Conservation (phyloP, 2,113 vertebrate species). For the Rallus limicola region DNA sequence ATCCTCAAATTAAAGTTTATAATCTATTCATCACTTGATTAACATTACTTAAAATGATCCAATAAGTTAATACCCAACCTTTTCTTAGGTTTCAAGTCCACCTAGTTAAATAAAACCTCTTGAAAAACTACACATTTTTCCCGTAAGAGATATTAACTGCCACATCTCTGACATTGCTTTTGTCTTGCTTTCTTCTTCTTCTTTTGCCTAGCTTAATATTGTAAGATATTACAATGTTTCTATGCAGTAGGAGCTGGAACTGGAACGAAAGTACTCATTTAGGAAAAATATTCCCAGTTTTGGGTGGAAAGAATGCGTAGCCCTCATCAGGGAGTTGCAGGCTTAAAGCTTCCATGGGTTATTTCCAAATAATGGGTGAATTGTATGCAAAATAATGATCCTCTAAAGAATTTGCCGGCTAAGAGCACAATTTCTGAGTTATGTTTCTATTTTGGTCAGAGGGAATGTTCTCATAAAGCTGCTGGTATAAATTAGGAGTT, state of each 20-base stretch:
- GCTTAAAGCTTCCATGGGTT: neutral
- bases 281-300: slow-evolving; percentile 12
- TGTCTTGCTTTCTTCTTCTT: neutral
- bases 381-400: neutral
- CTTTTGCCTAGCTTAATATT: neutral
- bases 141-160: neutral
- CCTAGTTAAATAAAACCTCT: neutral
- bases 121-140: neutral
- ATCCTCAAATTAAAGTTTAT: neutral
- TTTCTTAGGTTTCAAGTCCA: neutral
- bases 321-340: neutral
- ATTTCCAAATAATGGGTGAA: slow-evolving; percentile 2
- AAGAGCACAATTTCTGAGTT: neutral
- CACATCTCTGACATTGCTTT: neutral
- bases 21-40: neutral
- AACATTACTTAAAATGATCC: neutral
- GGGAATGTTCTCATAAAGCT: neutral
- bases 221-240: neutral
- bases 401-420: neutral
- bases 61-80: neutral
- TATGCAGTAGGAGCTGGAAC: neutral
- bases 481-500: neutral
- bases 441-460: neutral
- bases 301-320: neutral
- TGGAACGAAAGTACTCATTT: neutral